Conservation (phyloP, 2,797 vertebrate species). For the Perodicticus potto region DNA sequence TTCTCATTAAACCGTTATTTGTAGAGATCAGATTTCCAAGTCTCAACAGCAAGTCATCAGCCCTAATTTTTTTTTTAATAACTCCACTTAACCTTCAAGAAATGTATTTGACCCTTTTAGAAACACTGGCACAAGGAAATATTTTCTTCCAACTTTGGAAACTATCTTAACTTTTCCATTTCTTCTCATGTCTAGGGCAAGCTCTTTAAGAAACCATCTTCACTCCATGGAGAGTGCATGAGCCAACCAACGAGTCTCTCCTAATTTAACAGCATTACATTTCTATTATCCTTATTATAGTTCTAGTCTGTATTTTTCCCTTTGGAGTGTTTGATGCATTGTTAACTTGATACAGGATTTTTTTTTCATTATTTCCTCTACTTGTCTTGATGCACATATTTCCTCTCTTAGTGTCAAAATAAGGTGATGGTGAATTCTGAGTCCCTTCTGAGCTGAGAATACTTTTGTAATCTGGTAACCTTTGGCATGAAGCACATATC, state of each 20-base stretch:
- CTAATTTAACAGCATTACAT: slow-evolving; percentile 74
- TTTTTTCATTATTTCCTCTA: slow-evolving; percentile 74
- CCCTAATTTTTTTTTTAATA: slow-evolving; percentile 67
- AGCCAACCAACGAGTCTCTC: slow-evolving; percentile 74
- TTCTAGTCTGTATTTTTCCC: slow-evolving; percentile 80
- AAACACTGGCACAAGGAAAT: slow-evolving; percentile 62
- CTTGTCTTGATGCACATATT: slow-evolving; percentile 77
- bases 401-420: slow-evolving; percentile 85
- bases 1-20: too few relatives aligned
- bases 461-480: slow-evolving; percentile 86
- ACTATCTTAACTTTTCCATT: slow-evolving; percentile 77
- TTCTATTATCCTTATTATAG: slow-evolving; percentile 82
- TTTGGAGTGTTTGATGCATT: slow-evolving; percentile 80
- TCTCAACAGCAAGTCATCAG: too few relatives aligned
- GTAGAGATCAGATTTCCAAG: too few relatives aligned
- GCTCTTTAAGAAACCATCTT: slow-evolving; percentile 63
- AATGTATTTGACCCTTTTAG: slow-evolving; percentile 57
- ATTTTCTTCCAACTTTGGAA: slow-evolving; percentile 73
- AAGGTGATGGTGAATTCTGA: slow-evolving; percentile 85
- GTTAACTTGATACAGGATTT: slow-evolving; percentile 80
- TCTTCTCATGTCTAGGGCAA: slow-evolving; percentile 65
- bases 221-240: slow-evolving; percentile 60
- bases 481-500: slow-evolving; percentile 85
- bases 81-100: slow-evolving; percentile 65
- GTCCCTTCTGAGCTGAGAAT: slow-evolving; percentile 81